phyloP scores from a whole-genome alignment of 2,113 vertebrate genomes.

The Empidonax alnorum region DNA sequence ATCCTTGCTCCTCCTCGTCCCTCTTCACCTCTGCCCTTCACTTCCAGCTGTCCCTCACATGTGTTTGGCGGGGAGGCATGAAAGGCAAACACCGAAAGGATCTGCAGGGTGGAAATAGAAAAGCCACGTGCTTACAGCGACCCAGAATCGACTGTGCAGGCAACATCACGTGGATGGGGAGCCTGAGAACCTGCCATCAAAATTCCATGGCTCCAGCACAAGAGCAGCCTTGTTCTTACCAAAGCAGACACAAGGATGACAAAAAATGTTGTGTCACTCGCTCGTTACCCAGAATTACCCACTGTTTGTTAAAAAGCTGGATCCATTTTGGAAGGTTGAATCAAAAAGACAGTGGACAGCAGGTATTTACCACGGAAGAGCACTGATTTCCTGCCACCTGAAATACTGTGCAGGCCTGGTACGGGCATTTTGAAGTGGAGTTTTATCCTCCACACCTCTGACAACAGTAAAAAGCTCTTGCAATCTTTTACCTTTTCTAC shows the following conservation, averaged over 20 bases:
- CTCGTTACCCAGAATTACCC: neutral
- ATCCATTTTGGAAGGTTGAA: neutral
- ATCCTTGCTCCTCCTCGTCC: neutral
- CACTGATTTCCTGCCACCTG: neutral
- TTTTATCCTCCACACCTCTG: neutral
- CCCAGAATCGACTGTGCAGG: neutral
- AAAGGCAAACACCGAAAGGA: neutral
- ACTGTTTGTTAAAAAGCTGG: neutral
- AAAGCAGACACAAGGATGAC: neutral
- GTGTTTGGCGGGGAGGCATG: neutral
- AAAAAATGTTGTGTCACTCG: neutral
- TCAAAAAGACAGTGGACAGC: neutral
- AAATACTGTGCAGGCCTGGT: neutral
- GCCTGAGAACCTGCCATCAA: neutral
- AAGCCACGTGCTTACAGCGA: rapidly evolving
- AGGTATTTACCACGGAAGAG: neutral
- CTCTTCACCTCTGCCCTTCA: neutral
- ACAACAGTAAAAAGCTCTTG: neutral
- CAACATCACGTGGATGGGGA: neutral
- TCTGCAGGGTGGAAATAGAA: neutral
- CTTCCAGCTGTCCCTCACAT: neutral
- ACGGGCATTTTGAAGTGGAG: neutral
- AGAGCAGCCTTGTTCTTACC: neutral
- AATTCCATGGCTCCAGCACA: neutral
- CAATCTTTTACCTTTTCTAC: neutral